Conservation (phyloP, 2,797 vertebrate genomes). For the Crenuchus spilurus region DNA sequence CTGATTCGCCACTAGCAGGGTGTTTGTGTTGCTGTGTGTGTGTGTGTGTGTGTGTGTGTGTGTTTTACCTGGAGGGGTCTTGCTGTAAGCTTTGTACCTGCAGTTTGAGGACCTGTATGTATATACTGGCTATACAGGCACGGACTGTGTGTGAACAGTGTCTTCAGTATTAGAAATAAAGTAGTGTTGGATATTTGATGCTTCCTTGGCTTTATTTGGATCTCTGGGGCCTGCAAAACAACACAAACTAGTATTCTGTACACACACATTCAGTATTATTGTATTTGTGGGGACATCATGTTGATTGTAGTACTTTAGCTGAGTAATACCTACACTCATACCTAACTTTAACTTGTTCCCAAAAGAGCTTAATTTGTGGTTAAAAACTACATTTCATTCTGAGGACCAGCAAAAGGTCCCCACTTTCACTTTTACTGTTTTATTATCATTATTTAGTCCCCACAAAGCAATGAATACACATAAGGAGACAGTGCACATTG, state of each 20-base stretch:
- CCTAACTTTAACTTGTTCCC: too few relatives aligned
- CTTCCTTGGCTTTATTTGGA: background rate
- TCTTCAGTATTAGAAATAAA: constrained; percentile 13
- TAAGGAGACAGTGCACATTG: too few relatives aligned
- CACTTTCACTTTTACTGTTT: too few relatives aligned
- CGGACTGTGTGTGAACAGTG: constrained; percentile 22
- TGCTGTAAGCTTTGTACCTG: constrained; percentile 90
- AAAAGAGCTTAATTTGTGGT: too few relatives aligned
- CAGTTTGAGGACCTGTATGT: constrained; percentile 92
- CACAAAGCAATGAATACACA: too few relatives aligned
- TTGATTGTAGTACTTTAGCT: too few relatives aligned
- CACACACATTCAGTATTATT: background rate
- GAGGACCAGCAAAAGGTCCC: too few relatives aligned
- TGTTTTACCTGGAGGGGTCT: constrained; percentile 72
- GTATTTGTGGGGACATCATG: too few relatives aligned
- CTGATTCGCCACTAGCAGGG: constrained; percentile 91
- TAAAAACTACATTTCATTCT: too few relatives aligned
- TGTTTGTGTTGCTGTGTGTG: constrained; percentile 87
- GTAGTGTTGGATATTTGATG: constrained; percentile 8
- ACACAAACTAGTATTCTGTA: background rate
- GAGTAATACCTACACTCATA: too few relatives aligned
- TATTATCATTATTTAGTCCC: too few relatives aligned
- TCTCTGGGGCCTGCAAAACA: background rate
- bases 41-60: constrained; percentile 42
- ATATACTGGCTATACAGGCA: constrained; percentile 77